Conservation (phyloP, 92 coral and sea anemone species). For the Siderastrea radians region DNA sequence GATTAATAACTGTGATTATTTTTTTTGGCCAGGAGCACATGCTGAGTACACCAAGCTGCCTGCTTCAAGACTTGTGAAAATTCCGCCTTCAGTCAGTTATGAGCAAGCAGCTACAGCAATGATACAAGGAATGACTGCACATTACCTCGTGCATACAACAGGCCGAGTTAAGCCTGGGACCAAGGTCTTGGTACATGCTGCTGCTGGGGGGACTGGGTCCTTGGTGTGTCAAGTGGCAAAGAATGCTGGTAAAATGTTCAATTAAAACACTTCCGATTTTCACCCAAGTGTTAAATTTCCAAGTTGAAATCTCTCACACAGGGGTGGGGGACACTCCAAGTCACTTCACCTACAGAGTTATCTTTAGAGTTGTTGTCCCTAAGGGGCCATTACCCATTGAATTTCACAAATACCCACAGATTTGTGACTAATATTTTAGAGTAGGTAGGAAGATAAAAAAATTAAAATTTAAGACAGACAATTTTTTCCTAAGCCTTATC, state of each 20-base stretch:
- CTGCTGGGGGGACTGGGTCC: slow-evolving; percentile 82
- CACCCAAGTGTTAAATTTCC: no score
- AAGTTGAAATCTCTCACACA: no score
- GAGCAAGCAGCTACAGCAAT: slow-evolving; percentile 69
- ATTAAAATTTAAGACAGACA: no score
- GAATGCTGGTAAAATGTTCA: slow-evolving; percentile 57
- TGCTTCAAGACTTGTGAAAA: slow-evolving; percentile 56
- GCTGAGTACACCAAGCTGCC: slow-evolving; percentile 66
- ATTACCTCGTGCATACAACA: slow-evolving; percentile 69
- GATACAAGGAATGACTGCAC: slow-evolving; percentile 84
- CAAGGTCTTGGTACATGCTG: slow-evolving; percentile 73
- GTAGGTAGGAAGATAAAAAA: no score
- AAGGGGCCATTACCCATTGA: no score
- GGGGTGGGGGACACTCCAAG: no score
- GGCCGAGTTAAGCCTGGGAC: slow-evolving; percentile 67
- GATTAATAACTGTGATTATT: background rate
- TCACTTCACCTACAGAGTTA: no score
- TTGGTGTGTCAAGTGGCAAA: slow-evolving; percentile 76
- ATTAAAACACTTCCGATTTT: no score
- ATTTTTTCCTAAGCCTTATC: no score
- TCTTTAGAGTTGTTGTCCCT: no score
- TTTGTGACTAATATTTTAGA: no score
- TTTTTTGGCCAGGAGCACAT: slow-evolving; percentile 49
- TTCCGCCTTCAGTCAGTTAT: slow-evolving; percentile 53
- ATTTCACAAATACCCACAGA: no score